Percentiles rank a stretch among this genome's conserved stretches.
phyloP scores from a whole-genome alignment of 2,888 invertebrate species.

The Blastobasis lacticolella region DNA sequence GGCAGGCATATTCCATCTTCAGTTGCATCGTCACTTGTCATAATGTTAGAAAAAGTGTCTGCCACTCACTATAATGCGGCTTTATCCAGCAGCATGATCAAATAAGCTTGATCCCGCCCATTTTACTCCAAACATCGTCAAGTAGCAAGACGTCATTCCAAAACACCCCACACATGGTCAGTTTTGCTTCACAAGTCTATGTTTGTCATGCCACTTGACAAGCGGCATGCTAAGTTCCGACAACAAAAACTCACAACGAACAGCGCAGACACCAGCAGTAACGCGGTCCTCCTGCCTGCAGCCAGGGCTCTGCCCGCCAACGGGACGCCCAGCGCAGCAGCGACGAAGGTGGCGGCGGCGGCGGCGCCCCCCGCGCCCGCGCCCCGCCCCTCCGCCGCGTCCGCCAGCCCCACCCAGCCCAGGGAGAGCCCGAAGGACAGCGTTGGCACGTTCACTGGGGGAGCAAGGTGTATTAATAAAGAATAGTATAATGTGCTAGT shows the following conservation, averaged over 20 bases:
- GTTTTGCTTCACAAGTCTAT: too few species aligned
- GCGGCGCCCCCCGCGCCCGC: slow-evolving; percentile 14
- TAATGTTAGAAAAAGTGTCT: too few species aligned
- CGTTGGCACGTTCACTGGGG: slow-evolving; percentile 48
- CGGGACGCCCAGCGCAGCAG: slow-evolving; percentile 40
- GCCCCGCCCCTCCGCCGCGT: slow-evolving; percentile 26
- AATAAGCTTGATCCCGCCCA: too few species aligned
- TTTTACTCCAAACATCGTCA: too few species aligned
- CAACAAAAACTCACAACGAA: slow-evolving; percentile 32
- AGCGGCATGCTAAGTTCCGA: neutral
- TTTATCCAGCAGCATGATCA: too few species aligned
- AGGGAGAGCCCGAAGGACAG: slow-evolving; percentile 48
- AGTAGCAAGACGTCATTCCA: too few species aligned
- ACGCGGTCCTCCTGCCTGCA: slow-evolving; percentile 35
- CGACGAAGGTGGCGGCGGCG: slow-evolving; percentile 33
- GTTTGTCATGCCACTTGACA: neutral
- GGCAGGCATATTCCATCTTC: too few species aligned
- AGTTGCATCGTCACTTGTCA: too few species aligned
- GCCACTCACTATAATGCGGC: too few species aligned
- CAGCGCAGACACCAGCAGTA: slow-evolving; percentile 35
- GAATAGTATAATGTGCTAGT: too few species aligned
- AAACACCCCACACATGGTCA: too few species aligned
- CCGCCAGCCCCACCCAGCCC: slow-evolving; percentile 54
- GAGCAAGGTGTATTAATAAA: too few species aligned
- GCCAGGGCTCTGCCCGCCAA: slow-evolving; percentile 37